Base-by-base conservation (phyloP, 2,113 vertebrate species). In the Pungitius pungitius region DNA sequence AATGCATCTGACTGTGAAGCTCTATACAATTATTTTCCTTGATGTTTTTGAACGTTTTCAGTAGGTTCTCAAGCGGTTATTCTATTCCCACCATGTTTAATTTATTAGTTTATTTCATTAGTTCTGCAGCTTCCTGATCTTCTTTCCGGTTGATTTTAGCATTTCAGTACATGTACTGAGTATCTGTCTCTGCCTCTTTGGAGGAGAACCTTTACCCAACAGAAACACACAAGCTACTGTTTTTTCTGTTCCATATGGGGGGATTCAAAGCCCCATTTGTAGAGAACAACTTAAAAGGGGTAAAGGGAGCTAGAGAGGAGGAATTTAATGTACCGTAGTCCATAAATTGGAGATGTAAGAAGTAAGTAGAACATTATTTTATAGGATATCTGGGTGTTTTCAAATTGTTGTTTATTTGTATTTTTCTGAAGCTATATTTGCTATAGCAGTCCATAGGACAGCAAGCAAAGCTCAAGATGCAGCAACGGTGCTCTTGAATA, bases 251-350 rank as follows among this genome's bases (percentile, higher is more conserved):
- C n/a, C 45, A 55, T 2, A 59, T 55, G 22, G 45, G 6, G 40
- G 12, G 47, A 54, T 18, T 54, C 18, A 47, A n/a, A 57, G 40
- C 17, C 47, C 56, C 54, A 59, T 47, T 49, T 33, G 57, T 70
- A 33, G 14, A 18, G 27, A 58, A 52, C 51, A 10, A 37, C 27
- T 67, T 37, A 69, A 45, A 35, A 33, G 15, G 22, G 18, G 62
- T 47, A 4, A n/a, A 64, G 37, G 40, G 40, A 59, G 24, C 42
- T 51, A 8, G 27, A n/a, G 40, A 66, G 49, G n/a, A 60, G 2
- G 40, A 35, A 22, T 59, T 54, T 4, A 63, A 65, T 57, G 26
- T 52, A 24, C 10, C 22, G 22, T 14, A 35, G 27, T 45, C 8
- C 22, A 22, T 63, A 63, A 14, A 64, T 17, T 20, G 0, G 37